Evolutionary conservation across 1,140 invertebrate genomes (phyloP), one percentile per base, ranked within the genome.

Genomic region (Trypoxylus dichotomus): DNA sequence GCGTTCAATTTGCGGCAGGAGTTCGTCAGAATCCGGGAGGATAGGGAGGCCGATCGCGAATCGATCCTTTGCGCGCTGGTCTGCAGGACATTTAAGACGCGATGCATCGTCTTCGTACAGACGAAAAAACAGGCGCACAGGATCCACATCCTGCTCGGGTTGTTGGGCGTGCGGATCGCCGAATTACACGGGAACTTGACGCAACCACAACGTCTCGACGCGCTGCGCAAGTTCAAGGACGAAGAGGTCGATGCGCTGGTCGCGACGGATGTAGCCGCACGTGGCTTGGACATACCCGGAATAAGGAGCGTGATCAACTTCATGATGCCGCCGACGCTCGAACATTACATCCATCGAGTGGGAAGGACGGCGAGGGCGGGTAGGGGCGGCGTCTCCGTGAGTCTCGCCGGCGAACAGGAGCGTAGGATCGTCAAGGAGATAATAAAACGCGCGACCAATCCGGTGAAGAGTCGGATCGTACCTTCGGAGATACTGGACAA

Each of bases 281-380:
- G 98, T 87, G 98, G 98, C 87, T 89, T 99, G 29, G 98, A 99
- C 87, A 99, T 99, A 82, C 92, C 94, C 68, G 96, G 96, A 7
- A 97, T 99, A 0, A 95, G 97, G 88, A 99, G 97, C 43, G 97
- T 98, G 3, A 95, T 99, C 54, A 99, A 99, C 87, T 98, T 97
- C 86, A 93, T 96, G 0, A 94, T 99, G 93, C 98, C 98, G 2
- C 92, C 93, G 21, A 96, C 95, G 0, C 86, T 98, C 10, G 95
- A 98, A 84, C 96, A 98, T 87, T 99, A 99, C 83, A 96, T 99
- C 85, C 98, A 99, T 83, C 89, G 92, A 85, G 92, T 91, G 78
- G 87, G 87, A 79, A 87, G 98, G 83, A 99, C 98, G 11, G 97
- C 98, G 6, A 90, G 98, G 86, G 98, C 98, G 25, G 97, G 97